Percentiles rank a stretch among this genome's conserved stretches.
These are phyloP conservation scores for Odontophorus gujanensis DNA, from an alignment of 2,113 vertebrate genomes.

Conservation along the genomic window DNA sequence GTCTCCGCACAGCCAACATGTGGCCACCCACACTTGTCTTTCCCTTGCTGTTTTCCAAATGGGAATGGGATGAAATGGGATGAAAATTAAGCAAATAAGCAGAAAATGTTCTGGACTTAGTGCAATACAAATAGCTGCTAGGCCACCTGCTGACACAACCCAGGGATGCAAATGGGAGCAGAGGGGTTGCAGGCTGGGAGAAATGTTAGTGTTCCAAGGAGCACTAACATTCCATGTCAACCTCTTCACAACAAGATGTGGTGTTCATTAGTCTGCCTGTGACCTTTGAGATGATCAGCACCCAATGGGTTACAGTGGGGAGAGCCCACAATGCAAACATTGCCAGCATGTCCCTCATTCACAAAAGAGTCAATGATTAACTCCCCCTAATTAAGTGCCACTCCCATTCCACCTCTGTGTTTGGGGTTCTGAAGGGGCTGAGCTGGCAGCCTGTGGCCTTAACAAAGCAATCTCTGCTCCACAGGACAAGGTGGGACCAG, in stretches of 20 bases:
- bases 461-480: slow-evolving; percentile 20
- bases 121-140: background rate
- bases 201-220: background rate
- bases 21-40: background rate
- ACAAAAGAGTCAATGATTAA: slow-evolving; percentile 49
- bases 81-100: background rate
- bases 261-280: background rate
- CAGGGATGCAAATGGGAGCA: background rate
- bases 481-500: background rate
- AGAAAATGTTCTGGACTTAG: background rate
- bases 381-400: slow-evolving; percentile 20
- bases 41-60: background rate
- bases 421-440: background rate
- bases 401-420: background rate
- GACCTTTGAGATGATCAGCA: background rate
- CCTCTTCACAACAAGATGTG: background rate
- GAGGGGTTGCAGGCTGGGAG: background rate
- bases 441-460: background rate
- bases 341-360: background rate
- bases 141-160: background rate
- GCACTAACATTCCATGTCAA: fast-evolving
- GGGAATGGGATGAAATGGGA: background rate
- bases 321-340: background rate
- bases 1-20: background rate
- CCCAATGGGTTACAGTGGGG: background rate